Percentiles rank a stretch among this genome's conserved stretches.
These are phyloP conservation scores for Pyralis farinalis DNA, from an alignment of 2,888 invertebrate genomes.

Conservation along the genomic window DNA sequence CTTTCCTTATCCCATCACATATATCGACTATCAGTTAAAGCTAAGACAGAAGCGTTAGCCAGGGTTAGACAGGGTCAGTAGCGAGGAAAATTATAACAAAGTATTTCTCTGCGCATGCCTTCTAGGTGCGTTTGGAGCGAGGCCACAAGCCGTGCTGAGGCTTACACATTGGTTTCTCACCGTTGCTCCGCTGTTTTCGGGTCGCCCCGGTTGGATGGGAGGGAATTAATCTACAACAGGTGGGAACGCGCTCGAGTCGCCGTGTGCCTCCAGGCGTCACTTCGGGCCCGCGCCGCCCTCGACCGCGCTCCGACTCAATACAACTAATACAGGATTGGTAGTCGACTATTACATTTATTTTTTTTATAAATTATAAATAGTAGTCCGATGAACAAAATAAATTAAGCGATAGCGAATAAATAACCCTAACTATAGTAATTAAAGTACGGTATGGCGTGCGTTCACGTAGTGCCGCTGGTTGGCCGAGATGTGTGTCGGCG, in stretches of 20 bases:
- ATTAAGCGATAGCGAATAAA: conserved; percentile 79
- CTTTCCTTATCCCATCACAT: conserved; percentile 89
- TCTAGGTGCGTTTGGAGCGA: conserved; percentile 69
- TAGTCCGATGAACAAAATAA: conserved; percentile 77
- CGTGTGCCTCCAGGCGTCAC: conserved; percentile 37
- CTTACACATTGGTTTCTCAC: conserved; percentile 77
- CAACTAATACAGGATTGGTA: conserved; percentile 64
- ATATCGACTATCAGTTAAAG: conserved; percentile 63
- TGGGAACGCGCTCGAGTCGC: conserved; percentile 51
- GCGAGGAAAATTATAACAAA: conserved; percentile 67
- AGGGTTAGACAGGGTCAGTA: conserved; percentile 66
- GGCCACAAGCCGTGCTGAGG: conserved; percentile 73
- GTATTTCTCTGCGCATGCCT: conserved; percentile 57
- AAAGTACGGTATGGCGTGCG: conserved; percentile 73
- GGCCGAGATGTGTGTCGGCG: conserved; percentile 72
- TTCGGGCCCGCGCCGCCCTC: conserved; percentile 39
- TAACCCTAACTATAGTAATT: conserved; percentile 77
- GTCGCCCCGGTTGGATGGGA: conserved; percentile 60
- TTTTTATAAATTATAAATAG: conserved; percentile 69
- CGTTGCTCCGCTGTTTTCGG: conserved; percentile 71
- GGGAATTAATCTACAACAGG: conserved; percentile 34
- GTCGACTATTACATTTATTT: conserved; percentile 75
- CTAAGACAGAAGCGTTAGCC: conserved; percentile 72
- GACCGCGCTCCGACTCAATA: conserved; percentile 52
- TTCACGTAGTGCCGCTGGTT: conserved; percentile 71